Percentiles rank a stretch among this genome's conserved stretches.
Evolutionary conservation across 2,797 vertebrate species (phyloP).

Genomic region (Acanthopagrus latus): DNA sequence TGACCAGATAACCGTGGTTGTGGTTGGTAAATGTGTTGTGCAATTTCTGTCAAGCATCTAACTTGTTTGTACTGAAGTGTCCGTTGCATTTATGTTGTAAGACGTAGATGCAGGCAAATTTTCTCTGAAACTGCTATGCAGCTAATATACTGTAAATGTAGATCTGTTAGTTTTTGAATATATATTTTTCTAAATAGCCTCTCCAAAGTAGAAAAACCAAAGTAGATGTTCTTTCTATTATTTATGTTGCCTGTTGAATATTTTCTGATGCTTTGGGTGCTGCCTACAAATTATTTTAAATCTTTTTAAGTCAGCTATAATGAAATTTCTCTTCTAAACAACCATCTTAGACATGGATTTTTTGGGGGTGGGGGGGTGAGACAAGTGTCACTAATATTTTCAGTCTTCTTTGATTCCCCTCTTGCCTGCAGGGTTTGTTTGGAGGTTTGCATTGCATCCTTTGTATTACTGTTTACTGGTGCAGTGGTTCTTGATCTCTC

Average conservation of each 20-base stretch:
- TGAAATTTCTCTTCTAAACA: slow-evolving; percentile 40
- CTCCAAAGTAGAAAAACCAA: slow-evolving; percentile 68
- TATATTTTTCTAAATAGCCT: slow-evolving; percentile 78
- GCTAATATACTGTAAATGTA: slow-evolving; percentile 78
- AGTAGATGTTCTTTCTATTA: slow-evolving; percentile 71
- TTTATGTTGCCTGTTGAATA: slow-evolving; percentile 70
- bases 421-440: slow-evolving; percentile 75
- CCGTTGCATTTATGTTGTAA: slow-evolving; percentile 74
- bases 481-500: slow-evolving; percentile 41
- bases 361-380: not conserved
- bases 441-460: slow-evolving; percentile 68
- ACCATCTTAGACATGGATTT: slow-evolving; percentile 18
- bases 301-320: slow-evolving; percentile 34
- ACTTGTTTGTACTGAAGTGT: slow-evolving; percentile 76
- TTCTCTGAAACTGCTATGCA: slow-evolving; percentile 85
- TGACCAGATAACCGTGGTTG: slow-evolving; percentile 61
- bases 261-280: slow-evolving; percentile 56
- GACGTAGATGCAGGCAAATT: slow-evolving; percentile 73
- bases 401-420: slow-evolving; percentile 56
- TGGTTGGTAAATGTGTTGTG: slow-evolving; percentile 62
- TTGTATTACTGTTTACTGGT: slow-evolving; percentile 78
- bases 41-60: slow-evolving; percentile 67
- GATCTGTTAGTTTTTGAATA: slow-evolving; percentile 78
- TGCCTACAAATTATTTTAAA: slow-evolving; percentile 39
- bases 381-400: slow-evolving; percentile 34